These are phyloP conservation scores for Philhelius pedissequus DNA, from an alignment of 2,888 invertebrate genomes.

Conservation along the genomic window DNA sequence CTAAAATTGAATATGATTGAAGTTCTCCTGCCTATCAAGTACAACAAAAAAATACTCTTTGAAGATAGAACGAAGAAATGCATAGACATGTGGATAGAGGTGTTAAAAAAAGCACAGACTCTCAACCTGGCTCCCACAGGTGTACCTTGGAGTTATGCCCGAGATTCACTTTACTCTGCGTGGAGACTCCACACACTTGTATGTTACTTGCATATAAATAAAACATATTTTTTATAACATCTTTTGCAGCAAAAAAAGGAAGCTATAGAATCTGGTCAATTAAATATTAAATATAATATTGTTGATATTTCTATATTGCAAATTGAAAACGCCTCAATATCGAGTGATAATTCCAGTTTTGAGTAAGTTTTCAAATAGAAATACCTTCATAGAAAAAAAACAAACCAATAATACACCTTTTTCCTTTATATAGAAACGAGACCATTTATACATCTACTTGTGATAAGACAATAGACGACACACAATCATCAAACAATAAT, in stretches of 20 bases:
- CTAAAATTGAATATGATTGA: constrained; percentile 9
- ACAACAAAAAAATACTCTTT: constrained; percentile 15
- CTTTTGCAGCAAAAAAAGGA: background rate
- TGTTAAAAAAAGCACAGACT: constrained; percentile 12
- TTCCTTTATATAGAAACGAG: background rate
- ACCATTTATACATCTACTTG: background rate
- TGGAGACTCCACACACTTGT: constrained; percentile 33
- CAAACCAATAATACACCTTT: no score
- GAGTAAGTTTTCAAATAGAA: background rate
- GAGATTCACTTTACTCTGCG: constrained; percentile 12
- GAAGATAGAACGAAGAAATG: background rate
- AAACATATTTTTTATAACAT: background rate
- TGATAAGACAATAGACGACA: background rate
- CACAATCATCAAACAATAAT: background rate
- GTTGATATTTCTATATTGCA: constrained; percentile 16
- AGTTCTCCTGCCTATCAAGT: constrained; percentile 18
- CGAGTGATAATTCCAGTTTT: background rate
- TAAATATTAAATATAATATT: background rate
- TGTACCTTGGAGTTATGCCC: constrained; percentile 18
- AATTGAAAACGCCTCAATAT: background rate
- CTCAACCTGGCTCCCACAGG: background rate
- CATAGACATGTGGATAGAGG: background rate
- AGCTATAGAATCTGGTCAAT: constrained; percentile 1
- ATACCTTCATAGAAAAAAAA: background rate
- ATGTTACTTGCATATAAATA: background rate